A percentile compares a stretch with the other conserved stretches of the same genome.
These are phyloP conservation scores for Rhagoletis zephyria DNA, from an alignment of 1,140 invertebrate species.

Conservation along the genomic window DNA sequence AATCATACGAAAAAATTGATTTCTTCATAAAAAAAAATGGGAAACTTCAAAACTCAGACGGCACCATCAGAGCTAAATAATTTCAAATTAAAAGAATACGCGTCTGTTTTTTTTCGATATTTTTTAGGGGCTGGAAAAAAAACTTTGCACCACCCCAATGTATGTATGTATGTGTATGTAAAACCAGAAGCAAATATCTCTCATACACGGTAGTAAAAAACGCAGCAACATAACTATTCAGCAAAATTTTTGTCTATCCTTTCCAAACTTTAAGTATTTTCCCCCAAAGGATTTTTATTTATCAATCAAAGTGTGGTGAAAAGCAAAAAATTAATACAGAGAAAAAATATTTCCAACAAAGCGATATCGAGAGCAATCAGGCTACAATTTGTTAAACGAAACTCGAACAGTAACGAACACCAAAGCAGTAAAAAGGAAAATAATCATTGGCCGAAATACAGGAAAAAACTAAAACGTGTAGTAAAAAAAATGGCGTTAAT, in stretches of 20 bases:
- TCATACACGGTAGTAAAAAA: not conserved
- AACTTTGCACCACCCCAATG: no score
- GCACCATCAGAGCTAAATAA: not conserved
- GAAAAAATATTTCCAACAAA: slow-evolving; percentile 44
- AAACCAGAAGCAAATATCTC: not conserved
- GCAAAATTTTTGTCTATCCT: not conserved
- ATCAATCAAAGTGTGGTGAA: slow-evolving; percentile 1
- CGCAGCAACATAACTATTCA: not conserved
- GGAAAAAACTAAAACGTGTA: not conserved
- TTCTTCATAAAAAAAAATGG: not conserved
- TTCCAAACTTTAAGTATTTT: not conserved
- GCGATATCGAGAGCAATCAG: slow-evolving; percentile 40
- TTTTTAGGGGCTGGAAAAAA: no score
- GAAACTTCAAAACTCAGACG: not conserved
- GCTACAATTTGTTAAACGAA: slow-evolving; percentile 36
- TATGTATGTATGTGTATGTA: no score
- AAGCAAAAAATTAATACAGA: not conserved
- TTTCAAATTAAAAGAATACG: not conserved
- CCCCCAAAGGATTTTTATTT: slow-evolving; percentile 7
- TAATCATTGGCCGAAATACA: slow-evolving; percentile 8
- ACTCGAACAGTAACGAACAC: not conserved
- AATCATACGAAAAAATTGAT: not conserved
- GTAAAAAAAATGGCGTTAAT: slow-evolving; percentile 47
- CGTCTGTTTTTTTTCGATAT: no score
- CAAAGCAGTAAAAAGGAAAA: not conserved